Evolutionary conservation across 92 coral and sea anemone genomes (phyloP), one percentile per base, ranked within the genome.

Genomic region (Siderastrea radians): DNA sequence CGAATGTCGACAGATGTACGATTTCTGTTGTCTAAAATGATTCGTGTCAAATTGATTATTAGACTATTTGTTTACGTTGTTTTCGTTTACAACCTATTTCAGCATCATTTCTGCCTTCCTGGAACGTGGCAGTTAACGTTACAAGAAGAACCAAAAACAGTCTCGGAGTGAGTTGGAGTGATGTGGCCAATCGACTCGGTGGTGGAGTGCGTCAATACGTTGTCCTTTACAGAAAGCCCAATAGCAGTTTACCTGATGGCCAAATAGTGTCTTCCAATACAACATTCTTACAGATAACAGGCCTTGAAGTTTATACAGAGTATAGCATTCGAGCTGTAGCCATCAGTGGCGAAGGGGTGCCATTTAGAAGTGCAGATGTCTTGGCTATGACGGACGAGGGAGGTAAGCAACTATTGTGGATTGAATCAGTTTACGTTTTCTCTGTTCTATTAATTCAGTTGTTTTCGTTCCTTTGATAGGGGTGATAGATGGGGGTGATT

Each of bases 71-170:
- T 15, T 65, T 4, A 65, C 3, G 2, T n/a, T 65, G 2, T 48
- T 1, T 3, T 71, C 10, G 2, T 0, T 16, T 46, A 26, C 38
- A 26, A 26, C 38, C 38, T 58, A 12, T 8, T 49, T 12, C 44
- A 78, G 83, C 83, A 26, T 10, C 47, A 15, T 57, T 7, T 19
- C n/a, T 78, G 16, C 60, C 83, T 15, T 17, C 52, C 46, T 78
- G 71, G 83, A 78, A 78, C 51, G 59, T 62, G 1, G 48, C 71
- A 5, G 11, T 62, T 19, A 0, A 26, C 38, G 38, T 26, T 26
- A 58, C 15, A 64, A 61, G 62, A 59, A 78, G 15, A 62, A 61
- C 83, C 59, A 60, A 71, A 3, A 14, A 47, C 8, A 78, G 83
- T 46, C 51, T 78, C 47, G 46, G 51, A 19, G 11, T 78, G n/a